Evolutionary conservation across 2,113 vertebrate species (phyloP).

Genomic region (Loxodonta africana): DNA sequence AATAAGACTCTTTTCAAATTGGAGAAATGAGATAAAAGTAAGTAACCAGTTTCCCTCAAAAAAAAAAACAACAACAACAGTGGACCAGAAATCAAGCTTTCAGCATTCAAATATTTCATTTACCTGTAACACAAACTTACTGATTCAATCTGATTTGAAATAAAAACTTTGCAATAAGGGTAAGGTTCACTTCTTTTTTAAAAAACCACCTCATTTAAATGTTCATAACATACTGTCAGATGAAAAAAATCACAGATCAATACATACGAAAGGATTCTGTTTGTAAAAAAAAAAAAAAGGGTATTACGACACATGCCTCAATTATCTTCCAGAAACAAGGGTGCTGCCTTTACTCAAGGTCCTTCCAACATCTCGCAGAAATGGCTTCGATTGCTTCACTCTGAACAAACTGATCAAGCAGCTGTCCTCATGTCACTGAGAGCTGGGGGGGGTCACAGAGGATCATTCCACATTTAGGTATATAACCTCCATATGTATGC

Average conservation of each 20-base stretch:
- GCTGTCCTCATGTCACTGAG: background rate
- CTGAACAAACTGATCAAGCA: background rate
- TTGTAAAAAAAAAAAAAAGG: background rate
- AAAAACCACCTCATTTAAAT: slow-evolving; percentile 10
- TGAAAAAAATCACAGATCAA: background rate
- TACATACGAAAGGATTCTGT: background rate
- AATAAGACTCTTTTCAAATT: background rate
- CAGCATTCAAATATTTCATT: background rate
- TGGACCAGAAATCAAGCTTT: background rate
- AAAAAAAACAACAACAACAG: background rate
- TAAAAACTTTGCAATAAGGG: background rate
- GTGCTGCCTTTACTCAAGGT: background rate
- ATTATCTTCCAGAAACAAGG: background rate
- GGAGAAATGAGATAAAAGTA: background rate
- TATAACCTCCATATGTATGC: too few relatives aligned
- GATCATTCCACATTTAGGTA: background rate
- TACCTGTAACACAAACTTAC: slow-evolving; percentile 10
- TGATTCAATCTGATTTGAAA: slow-evolving; percentile 17
- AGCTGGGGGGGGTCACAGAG: background rate
- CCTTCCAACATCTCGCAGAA: background rate
- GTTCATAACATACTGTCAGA: background rate
- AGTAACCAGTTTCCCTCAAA: background rate
- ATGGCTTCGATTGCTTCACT: background rate
- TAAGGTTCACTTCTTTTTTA: background rate
- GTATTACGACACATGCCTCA: background rate